phyloP scores from a whole-genome alignment of 2,888 invertebrate species.

The Neocrepidodera transversa region DNA sequence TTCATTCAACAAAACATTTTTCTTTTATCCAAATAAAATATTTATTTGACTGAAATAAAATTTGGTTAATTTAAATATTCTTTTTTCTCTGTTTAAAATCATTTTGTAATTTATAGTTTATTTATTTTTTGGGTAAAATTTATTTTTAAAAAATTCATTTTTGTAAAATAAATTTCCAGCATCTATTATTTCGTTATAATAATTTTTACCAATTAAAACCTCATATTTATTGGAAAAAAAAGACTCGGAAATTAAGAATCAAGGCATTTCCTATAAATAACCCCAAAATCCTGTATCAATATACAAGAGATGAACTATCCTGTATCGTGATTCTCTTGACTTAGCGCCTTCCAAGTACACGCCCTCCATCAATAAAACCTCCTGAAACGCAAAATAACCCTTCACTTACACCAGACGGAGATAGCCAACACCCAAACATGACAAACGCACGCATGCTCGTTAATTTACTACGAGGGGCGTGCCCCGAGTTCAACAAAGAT shows the following conservation, averaged over 20 bases:
- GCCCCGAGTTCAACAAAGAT: conserved; percentile 28
- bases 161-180: no score
- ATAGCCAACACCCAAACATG: conserved; percentile 45
- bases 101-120: no score
- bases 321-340: conserved; percentile 58
- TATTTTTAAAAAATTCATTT: no score
- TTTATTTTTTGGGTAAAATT: no score
- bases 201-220: not conserved
- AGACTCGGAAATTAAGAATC: conserved; percentile 49
- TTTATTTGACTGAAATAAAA: no score
- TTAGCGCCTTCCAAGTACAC: conserved; percentile 58
- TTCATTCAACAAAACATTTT: no score
- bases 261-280: conserved; percentile 49
- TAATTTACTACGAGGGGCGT: conserved; percentile 54
- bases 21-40: no score
- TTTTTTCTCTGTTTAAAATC: no score
- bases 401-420: conserved; percentile 42
- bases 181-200: no score
- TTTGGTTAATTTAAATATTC: no score
- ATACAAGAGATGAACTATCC: conserved; percentile 49
- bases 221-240: no score
- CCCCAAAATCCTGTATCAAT: conserved; percentile 58
- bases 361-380: conserved; percentile 55
- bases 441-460: conserved; percentile 55
- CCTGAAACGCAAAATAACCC: conserved; percentile 42